Conservation (phyloP, 2,113 vertebrate genomes). For the Cryptotis parvus region DNA sequence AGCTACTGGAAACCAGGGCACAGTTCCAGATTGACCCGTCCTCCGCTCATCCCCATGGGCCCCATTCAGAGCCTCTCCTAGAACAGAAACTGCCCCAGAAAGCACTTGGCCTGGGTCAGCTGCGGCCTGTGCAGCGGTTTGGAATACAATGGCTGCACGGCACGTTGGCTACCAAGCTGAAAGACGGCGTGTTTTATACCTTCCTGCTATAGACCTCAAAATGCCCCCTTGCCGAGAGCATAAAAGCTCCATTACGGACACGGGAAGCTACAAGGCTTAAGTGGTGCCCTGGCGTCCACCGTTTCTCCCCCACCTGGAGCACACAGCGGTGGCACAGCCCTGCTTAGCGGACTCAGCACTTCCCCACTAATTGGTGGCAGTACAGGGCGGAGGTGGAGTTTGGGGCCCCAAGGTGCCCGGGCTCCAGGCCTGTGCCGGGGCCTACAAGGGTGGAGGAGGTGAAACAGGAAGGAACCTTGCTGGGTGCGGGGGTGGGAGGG, state of each 20-base stretch:
- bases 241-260: conserved; percentile 61
- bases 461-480: too few relatives aligned
- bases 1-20: neutral
- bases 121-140: conserved; percentile 15
- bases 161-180: conserved; percentile 58
- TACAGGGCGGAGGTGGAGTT: neutral
- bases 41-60: neutral
- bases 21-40: too few relatives aligned
- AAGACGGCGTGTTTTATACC: conserved; percentile 62
- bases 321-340: neutral
- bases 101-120: conserved; percentile 1
- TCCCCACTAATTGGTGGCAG: conserved; percentile 56
- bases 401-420: neutral
- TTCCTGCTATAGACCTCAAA: conserved; percentile 60
- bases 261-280: conserved; percentile 50
- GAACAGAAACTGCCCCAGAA: neutral
- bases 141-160: conserved; percentile 16
- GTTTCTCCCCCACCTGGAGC: conserved; percentile 58
- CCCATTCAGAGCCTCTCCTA: conserved; percentile 40
- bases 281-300: conserved; percentile 62
- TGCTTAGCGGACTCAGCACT: neutral
- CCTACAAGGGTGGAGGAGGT: neutral
- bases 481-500: too few relatives aligned
- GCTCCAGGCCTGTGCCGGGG: neutral
- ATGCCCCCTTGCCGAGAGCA: conserved; percentile 52